Conservation (phyloP, 2,888 invertebrate genomes). For the Protodeltote pygarga region DNA sequence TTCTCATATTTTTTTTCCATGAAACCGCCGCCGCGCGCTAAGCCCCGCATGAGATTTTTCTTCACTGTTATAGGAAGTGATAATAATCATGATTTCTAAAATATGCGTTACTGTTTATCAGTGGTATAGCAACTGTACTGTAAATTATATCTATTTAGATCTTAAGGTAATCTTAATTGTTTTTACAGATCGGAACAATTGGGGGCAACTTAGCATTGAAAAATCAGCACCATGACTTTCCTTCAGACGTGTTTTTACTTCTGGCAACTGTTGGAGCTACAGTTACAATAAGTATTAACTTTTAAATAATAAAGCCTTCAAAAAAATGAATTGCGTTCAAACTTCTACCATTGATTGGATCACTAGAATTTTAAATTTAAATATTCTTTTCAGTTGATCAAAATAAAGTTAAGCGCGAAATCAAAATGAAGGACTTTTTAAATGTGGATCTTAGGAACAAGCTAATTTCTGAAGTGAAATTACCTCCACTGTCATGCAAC, state of each 20-base stretch:
- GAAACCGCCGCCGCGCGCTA: no score
- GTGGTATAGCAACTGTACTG: no score
- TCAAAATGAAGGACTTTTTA: conserved; percentile 71
- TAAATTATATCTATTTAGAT: no score
- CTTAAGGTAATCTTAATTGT: no score
- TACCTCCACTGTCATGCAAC: conserved; percentile 74
- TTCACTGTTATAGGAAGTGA: no score
- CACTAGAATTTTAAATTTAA: background rate
- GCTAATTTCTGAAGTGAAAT: conserved; percentile 76
- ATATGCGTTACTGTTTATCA: no score
- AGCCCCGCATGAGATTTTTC: no score
- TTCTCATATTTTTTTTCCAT: no score
- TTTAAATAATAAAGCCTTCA: no score
- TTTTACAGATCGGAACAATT: conserved; percentile 88
- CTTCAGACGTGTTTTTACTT: conserved; percentile 90
- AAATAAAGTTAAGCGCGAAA: conserved; percentile 50
- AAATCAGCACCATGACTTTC: conserved; percentile 89
- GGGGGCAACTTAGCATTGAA: conserved; percentile 91
- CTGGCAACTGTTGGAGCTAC: conserved; percentile 87
- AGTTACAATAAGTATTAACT: conserved; percentile 79
- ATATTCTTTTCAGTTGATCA: conserved; percentile 62
- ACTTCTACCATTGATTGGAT: no score
- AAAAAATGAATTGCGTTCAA: no score
- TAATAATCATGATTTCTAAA: no score
- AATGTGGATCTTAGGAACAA: conserved; percentile 71